Base-by-base conservation (phyloP, 35 echinoderm and acorn worm species). In the Heliocidaris erythrogramma region DNA sequence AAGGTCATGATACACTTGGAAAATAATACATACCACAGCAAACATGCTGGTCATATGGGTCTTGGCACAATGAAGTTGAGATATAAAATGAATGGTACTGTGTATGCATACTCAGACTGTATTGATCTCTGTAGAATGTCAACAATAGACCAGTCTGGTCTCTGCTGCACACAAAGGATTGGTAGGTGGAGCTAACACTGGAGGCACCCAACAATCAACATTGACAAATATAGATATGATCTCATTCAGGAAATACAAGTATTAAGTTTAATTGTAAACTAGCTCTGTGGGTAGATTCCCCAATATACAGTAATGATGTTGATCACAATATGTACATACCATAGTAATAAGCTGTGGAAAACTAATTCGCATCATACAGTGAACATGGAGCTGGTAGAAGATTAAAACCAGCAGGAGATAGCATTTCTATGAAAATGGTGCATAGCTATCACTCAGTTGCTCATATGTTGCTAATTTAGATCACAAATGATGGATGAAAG, bases 391-490 rank as follows among this genome's bases (percentile, higher is more conserved):
- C 65, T 78, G 21, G 5, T 24, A 27, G 7, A 24, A 78, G 65
- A 78, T 78, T 71, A 71, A 18, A 71, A 71, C 61, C 65, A 78
- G 16, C 60, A 69, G 60, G 60, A 69, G 16, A 69, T 27, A 69
- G 14, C 13, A 69, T 69, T 18, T 69, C 60, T 27, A 69, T 69
- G 24, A 21, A 69, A 27, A 69, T 69, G 60, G 65, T 78, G 65
- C 65, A 78, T 18, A n/a, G 65, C 27, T 78, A 78, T 78, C 65
- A 27, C 27, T 78, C 65, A 78, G 21, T 21, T 7, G 17, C 65
- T 78, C 65, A 78, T 78, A 78, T 78, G 65, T 78, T 78, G 65
- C 65, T 78, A 78, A 78, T 78, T 78, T 78, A 78, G 65, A 78
- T 78, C 65, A 78, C 17, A 24, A 78, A 78, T 78, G 65, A 78